Percentiles rank a stretch among this genome's conserved stretches.
phyloP scores from a whole-genome alignment of 2,888 invertebrate genomes.

The Neria commutata region DNA sequence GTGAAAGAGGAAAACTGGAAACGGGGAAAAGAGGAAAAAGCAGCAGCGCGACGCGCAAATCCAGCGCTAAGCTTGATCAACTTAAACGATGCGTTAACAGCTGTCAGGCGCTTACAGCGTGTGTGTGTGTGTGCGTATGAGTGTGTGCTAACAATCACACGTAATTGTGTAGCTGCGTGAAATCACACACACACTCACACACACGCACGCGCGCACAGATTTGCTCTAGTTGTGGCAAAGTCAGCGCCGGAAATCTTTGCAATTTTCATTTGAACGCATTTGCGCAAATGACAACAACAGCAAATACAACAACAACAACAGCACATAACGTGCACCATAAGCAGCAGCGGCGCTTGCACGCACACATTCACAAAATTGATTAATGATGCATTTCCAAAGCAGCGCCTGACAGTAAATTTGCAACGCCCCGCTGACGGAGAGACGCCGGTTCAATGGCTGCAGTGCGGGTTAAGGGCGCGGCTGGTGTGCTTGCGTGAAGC shows the following conservation, averaged over 20 bases:
- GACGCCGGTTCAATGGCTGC: neutral
- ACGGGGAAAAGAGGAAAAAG: too few species aligned
- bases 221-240: neutral
- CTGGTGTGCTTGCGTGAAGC: too few species aligned
- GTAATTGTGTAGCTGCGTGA: neutral
- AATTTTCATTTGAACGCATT: neutral
- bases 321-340: neutral
- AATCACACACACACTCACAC: neutral
- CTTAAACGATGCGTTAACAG: too few species aligned
- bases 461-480: neutral
- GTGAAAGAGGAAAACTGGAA: too few species aligned
- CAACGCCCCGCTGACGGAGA: neutral
- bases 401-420: too few species aligned
- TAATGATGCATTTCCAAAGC: conserved; percentile 7
- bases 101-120: too few species aligned
- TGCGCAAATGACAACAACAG: neutral
- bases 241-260: neutral
- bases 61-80: too few species aligned
- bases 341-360: neutral
- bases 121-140: neutral
- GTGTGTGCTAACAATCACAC: neutral
- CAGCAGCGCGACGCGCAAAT: too few species aligned
- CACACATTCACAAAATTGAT: conserved; percentile 9
- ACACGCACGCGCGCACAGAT: neutral
- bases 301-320: neutral